Base-by-base conservation (phyloP, 2,797 vertebrate species). In the Sciaenops ocellatus region DNA sequence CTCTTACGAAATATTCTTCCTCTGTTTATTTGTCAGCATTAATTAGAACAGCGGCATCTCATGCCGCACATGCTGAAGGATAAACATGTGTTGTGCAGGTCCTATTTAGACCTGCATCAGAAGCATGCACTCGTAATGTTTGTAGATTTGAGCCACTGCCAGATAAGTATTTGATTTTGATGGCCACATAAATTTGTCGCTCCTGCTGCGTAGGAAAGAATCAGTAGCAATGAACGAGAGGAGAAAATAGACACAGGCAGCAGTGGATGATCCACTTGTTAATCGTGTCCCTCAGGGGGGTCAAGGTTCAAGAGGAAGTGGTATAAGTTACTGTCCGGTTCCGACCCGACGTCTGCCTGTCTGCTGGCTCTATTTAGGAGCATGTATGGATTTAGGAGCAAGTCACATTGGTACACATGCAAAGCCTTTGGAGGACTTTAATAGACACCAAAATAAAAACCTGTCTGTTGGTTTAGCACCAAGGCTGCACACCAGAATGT, bases 331-430 rank as follows among this genome's bases (percentile, higher is more conserved):
- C 92, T 26, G 82, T 84, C 81, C 65, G 64, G 77, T 79, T 85
- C 78, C 16, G 71, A 85, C 38, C 61, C 22, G 88, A 61, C 89
- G 88, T 90, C 91, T 76, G 83, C 74, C 67, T 91, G 92, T 93
- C 93, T 91, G 83, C 85, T 34, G 73, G 7, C 81, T 90, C 78
- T 89, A 92, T 91, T 92, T 93, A 85, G 81, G 82, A 92, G 69
- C 87, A 78, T 22, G 64, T 75, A 78, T 80, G 83, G 80, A 69
- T 86, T 82, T 84, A 89, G 78, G 84, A 57, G 73, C 52, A n/a
- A 69, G 73, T 28, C 16, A 12, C 69, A n/a, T 5, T 66, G 73
- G 69, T 71, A 6, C 60, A 38, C 65, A 56, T 5, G 41, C 73
- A 71, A 83, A 88, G 72, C 48, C 80, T 57, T 67, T 28, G 65